Base-by-base conservation (phyloP, 2,113 vertebrate genomes). In the Nothocercus nigrocapillus region DNA sequence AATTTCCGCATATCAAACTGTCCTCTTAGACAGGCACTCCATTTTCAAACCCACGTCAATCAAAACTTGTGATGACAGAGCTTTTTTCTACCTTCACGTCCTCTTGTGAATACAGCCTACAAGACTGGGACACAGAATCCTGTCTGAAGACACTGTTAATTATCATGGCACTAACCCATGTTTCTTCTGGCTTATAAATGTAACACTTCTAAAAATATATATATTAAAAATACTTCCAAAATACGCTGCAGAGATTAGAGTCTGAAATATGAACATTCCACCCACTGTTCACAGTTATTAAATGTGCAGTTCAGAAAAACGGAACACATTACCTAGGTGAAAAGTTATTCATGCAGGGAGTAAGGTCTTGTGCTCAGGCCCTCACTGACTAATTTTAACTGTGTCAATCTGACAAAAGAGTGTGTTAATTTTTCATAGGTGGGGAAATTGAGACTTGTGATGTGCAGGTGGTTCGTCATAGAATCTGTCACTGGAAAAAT, bases 361-460 rank as follows among this genome's bases (percentile, higher is more conserved):
- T 45, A 64, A 42, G 38, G 7, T 58, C 88, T 75, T 59, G 11
- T 80, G 32, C 12, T 70, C 51, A 68, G 64, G 22, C 38, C 69
- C 76, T 74, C 69, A 7, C n/a, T 88, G 58, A 72, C 53, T 82
- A 49, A 82, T 94, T 94, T 88, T 86, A 75, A 77, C 11, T 49
- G 36, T 44, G 56, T 56, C 42, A 44, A 7, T 85, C 72, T 94
- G 88, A 88, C 44, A 90, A 91, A 80, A 80, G 83, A 69, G 13
- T 79, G 75, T 8, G 16, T 38, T 81, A 64, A 72, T 88, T 85
- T 94, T 91, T 88, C 73, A 84, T 47, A 85, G 75, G 40, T 96
- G 56, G 17, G 10, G 32, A 78, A 88, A 74, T 42, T 44, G 42
- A 94, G 42, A 22, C 24, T 22, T 80, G 14, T 56, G 79, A 61